These are phyloP conservation scores for Lordiphosa mommai DNA, from an alignment of 1,140 invertebrate species.

Conservation along the genomic window DNA sequence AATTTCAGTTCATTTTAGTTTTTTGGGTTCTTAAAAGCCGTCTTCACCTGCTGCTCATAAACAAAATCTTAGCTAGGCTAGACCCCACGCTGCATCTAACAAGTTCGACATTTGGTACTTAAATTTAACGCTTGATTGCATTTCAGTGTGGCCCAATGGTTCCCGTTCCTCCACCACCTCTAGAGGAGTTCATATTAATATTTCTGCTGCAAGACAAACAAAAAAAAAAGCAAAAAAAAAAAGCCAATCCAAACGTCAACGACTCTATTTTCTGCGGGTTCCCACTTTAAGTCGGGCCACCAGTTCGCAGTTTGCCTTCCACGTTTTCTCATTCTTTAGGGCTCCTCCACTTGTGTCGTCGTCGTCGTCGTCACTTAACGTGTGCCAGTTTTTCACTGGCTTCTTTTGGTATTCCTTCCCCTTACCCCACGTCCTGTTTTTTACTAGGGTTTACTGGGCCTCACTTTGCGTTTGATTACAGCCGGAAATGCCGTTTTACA, in stretches of 20 bases:
- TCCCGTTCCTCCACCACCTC: background rate
- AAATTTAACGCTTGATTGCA: constrained; percentile 76
- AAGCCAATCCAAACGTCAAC: constrained; percentile 64
- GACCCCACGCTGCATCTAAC: constrained; percentile 54
- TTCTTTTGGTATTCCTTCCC: constrained; percentile 43
- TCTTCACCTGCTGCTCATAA: constrained; percentile 29
- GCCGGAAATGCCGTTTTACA: constrained; percentile 78
- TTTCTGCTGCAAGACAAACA: constrained; percentile 13
- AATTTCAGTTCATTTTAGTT: constrained; percentile 31
- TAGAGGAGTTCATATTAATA: constrained; percentile 27
- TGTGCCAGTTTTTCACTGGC: constrained; percentile 73
- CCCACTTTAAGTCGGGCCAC: constrained; percentile 39
- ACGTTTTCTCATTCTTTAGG: constrained; percentile 32
- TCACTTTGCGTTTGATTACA: constrained; percentile 54
- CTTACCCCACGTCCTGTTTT: background rate
- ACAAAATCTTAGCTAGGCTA: constrained; percentile 33
- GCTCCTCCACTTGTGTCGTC: constrained; percentile 14
- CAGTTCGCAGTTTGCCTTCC: constrained; percentile 33
- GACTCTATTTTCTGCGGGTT: constrained; percentile 65
- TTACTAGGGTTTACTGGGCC: constrained; percentile 20
- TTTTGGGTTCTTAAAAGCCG: constrained; percentile 26
- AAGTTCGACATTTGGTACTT: constrained; percentile 73
- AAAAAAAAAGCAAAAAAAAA: background rate
- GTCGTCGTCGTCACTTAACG: constrained; percentile 42
- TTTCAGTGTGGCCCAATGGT: constrained; percentile 21